Conservation (phyloP, 1,140 invertebrate genomes). For the Stegodyphus dumicola region DNA sequence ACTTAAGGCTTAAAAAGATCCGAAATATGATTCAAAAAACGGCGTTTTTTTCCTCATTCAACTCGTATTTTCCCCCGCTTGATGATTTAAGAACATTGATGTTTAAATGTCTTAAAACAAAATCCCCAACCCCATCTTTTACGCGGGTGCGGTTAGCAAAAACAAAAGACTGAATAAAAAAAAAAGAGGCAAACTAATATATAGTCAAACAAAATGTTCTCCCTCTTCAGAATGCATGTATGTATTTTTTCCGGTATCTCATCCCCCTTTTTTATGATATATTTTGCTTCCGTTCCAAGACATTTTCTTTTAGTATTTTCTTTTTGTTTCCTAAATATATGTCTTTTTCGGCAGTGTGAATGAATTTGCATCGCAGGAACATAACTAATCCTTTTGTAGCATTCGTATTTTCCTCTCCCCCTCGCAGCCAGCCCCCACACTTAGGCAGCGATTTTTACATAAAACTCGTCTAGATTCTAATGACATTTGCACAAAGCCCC, state of each 20-base stretch:
- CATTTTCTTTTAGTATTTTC: slow-evolving; percentile 17
- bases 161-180: slow-evolving; percentile 36
- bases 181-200: slow-evolving; percentile 56
- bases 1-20: slow-evolving; percentile 58
- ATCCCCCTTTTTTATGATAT: slow-evolving; percentile 51
- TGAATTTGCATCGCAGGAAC: slow-evolving; percentile 48
- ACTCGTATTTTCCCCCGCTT: slow-evolving; percentile 3
- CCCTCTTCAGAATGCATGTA: slow-evolving; percentile 37
- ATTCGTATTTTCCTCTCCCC: slow-evolving; percentile 21
- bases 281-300: slow-evolving; percentile 58
- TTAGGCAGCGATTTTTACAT: slow-evolving; percentile 54
- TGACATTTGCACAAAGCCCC: slow-evolving; percentile 59
- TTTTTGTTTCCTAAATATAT: slow-evolving; percentile 46
- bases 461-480: slow-evolving; percentile 60
- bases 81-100: slow-evolving; percentile 59
- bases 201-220: slow-evolving; percentile 58
- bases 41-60: slow-evolving; percentile 17
- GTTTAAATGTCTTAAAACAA: slow-evolving; percentile 60
- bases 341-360: slow-evolving; percentile 43
- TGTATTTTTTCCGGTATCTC: slow-evolving; percentile 51
- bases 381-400: slow-evolving; percentile 60
- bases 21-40: slow-evolving; percentile 45
- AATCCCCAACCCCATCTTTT: slow-evolving; percentile 19
- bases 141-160: slow-evolving; percentile 43
- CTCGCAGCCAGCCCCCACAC: slow-evolving; percentile 12